A percentile compares a stretch with the other conserved stretches of the same genome.
Conservation (phyloP, 1,140 invertebrate species). For the Pseudomyrmex gracilis region DNA sequence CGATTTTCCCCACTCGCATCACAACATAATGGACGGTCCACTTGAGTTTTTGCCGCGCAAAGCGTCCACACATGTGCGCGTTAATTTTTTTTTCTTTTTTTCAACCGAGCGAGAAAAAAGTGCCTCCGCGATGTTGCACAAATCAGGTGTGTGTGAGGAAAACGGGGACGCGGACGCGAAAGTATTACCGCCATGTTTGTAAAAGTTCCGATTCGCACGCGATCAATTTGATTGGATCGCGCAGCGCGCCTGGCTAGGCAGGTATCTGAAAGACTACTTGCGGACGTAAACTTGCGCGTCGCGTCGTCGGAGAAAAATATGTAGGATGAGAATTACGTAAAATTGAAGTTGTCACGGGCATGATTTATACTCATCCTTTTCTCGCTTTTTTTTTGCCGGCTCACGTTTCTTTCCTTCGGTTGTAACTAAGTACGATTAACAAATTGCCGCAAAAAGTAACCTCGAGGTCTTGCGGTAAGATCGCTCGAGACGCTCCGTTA, state of each 20-base stretch:
- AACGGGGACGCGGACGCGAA: constrained; percentile 20
- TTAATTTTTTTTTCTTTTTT: constrained; percentile 7
- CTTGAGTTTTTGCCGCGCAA: background rate
- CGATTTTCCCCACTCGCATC: background rate
- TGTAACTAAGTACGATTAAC: constrained; percentile 79
- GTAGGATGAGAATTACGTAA: constrained; percentile 77
- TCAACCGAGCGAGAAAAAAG: background rate
- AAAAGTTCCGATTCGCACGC: constrained; percentile 25
- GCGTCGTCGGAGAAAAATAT: constrained; percentile 72
- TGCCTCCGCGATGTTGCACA: background rate
- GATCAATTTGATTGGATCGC: constrained; percentile 57
- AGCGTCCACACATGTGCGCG: background rate
- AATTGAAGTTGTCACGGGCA: constrained; percentile 80
- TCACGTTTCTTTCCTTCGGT: constrained; percentile 40
- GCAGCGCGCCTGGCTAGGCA: too few species aligned
- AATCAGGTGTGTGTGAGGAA: background rate
- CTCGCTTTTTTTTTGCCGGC: background rate
- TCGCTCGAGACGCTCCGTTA: constrained; percentile 26
- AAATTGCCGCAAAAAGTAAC: constrained; percentile 82
- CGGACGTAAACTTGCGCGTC: constrained; percentile 71
- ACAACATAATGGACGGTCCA: constrained; percentile 6
- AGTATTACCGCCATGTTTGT: constrained; percentile 14
- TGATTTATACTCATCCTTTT: constrained; percentile 71
- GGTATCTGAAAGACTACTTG: constrained; percentile 45
- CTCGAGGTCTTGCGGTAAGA: constrained; percentile 64